A percentile compares a stretch with the other conserved stretches of the same genome.
Evolutionary conservation across 2,113 vertebrate species (phyloP).

Genomic region (Daphoenositta chrysoptera): DNA sequence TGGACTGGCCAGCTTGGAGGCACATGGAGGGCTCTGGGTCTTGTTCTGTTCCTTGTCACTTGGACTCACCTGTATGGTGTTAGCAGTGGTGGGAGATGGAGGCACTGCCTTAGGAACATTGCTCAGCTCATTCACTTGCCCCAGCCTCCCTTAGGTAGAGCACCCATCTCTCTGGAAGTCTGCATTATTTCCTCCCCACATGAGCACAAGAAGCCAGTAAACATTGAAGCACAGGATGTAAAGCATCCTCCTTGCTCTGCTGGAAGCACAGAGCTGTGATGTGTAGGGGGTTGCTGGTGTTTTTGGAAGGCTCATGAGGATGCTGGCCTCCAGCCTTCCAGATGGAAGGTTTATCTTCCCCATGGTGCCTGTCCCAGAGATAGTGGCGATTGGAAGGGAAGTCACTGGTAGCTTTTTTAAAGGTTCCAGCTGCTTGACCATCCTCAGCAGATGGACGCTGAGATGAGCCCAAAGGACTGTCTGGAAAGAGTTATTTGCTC

Average conservation of each 20-base stretch:
- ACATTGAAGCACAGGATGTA: not conserved
- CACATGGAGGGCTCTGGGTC: fast-evolving
- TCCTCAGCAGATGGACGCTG: not conserved
- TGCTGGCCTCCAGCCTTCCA: not conserved
- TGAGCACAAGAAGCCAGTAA: fast-evolving
- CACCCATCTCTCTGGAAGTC: not conserved
- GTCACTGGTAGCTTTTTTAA: not conserved
- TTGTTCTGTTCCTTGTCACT: not conserved
- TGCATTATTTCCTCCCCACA: fast-evolving
- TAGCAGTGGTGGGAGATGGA: not conserved
- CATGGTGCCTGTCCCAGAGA: not conserved
- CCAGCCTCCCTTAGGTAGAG: not conserved
- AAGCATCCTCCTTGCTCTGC: not conserved
- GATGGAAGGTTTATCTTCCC: not conserved
- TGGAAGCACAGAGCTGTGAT: not conserved
- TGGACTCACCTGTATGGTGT: not conserved
- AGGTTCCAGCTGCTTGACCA: constrained; percentile 14
- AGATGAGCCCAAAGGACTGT: not conserved
- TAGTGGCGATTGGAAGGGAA: not conserved
- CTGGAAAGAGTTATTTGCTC: constrained; percentile 42
- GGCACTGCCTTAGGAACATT: not conserved
- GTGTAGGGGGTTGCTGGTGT: not conserved
- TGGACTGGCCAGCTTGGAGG: not conserved
- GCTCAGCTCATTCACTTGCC: not conserved
- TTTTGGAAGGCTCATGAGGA: not conserved